These are phyloP conservation scores for Parotia lawesii DNA, from an alignment of 2,113 vertebrate genomes.

Conservation along the genomic window DNA sequence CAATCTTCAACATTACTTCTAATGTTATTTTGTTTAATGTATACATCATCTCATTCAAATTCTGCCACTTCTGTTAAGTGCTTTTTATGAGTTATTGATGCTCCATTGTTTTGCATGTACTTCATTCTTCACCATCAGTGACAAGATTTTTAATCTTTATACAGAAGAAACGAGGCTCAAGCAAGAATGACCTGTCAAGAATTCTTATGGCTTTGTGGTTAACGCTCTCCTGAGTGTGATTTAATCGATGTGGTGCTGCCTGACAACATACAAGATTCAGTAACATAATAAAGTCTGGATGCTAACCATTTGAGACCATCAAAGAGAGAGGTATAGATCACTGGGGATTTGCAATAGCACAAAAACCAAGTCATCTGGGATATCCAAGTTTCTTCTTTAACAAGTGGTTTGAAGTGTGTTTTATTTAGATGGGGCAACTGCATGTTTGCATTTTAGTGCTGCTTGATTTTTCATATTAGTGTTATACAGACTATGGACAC, in stretches of 20 bases:
- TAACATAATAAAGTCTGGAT: slow-evolving; percentile 31
- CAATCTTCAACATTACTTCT: neutral
- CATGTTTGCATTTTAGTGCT: neutral
- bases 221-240: slow-evolving; percentile 55
- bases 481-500: neutral
- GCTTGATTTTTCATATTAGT: neutral
- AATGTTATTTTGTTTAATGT: neutral
- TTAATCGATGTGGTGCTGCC: slow-evolving; percentile 49
- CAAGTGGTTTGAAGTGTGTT: neutral
- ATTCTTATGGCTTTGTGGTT: slow-evolving; percentile 61
- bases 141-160: slow-evolving; percentile 68
- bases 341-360: neutral
- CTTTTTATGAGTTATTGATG: slow-evolving; percentile 51
- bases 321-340: neutral
- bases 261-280: slow-evolving; percentile 44
- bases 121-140: slow-evolving; percentile 62
- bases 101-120: slow-evolving; percentile 20
- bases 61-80: slow-evolving; percentile 44
- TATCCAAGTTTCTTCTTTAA: neutral
- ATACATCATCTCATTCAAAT: neutral
- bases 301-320: slow-evolving; percentile 16
- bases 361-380: neutral
- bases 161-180: slow-evolving; percentile 45
- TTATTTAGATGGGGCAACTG: neutral
- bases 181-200: slow-evolving; percentile 66